Evolutionary conservation across 1,140 invertebrate genomes (phyloP), one percentile per base, ranked within the genome.

Genomic region (Gryon sp.): DNA sequence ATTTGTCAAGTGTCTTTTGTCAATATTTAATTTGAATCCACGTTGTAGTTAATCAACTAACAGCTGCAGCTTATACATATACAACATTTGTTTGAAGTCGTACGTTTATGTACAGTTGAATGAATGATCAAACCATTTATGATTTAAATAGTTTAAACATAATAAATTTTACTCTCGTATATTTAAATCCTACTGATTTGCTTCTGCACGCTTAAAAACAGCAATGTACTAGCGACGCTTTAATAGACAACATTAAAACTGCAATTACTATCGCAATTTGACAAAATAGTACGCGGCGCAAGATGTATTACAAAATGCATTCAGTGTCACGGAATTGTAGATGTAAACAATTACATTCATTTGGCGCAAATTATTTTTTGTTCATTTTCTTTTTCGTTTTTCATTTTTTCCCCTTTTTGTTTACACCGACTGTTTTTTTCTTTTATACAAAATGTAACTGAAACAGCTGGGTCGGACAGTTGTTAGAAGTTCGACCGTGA

Each of bases 161-260:
- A 55, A 66, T 34, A 12, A 69, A n/a, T n/a, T 72, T 55, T 73
- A n/a, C n/a, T n/a, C n/a, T n/a, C n/a, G n/a, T 74, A 69, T 63
- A 62, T 34, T 28, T n/a, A n/a, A 28, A 28, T 28, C n/a, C n/a
- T 69, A 60, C 55, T 68, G 45, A 72, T 68, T 70, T 72, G 76
- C 76, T 79, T 79, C n/a, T 68, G 77, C 68, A 79, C 77, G 72
- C 77, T 79, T 79, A 12, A 63, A 63, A 50, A 76, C 62, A 69
- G 77, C 68, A 79, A 63, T 75, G 77, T 72, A 79, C 72, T 50
- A 45, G 72, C 72, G 57, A 73, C 34, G 72, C 77, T 79, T n/a
- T 79, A 20, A 66, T 79, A 79, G 77, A 69, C 26, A 69, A 65
- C 40, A 74, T 16, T n/a, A 69, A n/a, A 70, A 53, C 28, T 7